Conservation (phyloP, 1,140 invertebrate genomes). For the Hesperophylax magnus region DNA sequence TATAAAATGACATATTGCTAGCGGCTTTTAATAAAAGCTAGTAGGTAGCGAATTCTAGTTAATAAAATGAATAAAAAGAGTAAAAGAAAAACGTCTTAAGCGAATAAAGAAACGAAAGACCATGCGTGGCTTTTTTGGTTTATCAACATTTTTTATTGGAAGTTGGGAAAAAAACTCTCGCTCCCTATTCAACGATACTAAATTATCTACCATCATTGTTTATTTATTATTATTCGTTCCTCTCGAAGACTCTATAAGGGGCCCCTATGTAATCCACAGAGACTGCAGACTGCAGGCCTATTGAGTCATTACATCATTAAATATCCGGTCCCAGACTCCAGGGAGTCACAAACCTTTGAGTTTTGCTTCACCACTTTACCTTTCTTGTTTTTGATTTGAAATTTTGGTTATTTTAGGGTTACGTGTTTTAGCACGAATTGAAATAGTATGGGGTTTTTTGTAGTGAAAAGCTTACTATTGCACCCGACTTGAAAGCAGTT, state of each 20-base stretch:
- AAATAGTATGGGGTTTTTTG: too few species aligned
- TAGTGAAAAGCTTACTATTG: too few species aligned
- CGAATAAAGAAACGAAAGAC: not conserved
- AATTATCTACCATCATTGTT: conserved; percentile 30
- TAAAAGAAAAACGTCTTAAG: too few species aligned
- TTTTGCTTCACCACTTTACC: too few species aligned
- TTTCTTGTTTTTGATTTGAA: too few species aligned
- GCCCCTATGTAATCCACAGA: conserved; percentile 30
- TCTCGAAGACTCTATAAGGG: conserved; percentile 15
- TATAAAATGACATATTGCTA: too few species aligned
- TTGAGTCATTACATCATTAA: conserved; percentile 41
- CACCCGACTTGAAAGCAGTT: too few species aligned
- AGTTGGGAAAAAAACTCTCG: conserved; percentile 5
- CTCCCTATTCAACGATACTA: conserved; percentile 18
- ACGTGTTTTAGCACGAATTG: too few species aligned
- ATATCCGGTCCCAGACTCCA: conserved; percentile 2
- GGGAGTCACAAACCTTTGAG: not conserved
- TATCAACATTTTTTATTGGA: conserved; percentile 4
- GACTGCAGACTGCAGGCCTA: conserved; percentile 2
- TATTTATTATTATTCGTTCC: conserved; percentile 33
- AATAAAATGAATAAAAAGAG: too few species aligned
- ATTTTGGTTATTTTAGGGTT: too few species aligned
- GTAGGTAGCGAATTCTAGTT: too few species aligned
- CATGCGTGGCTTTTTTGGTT: conserved; percentile 7
- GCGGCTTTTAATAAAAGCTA: too few species aligned